Evolutionary conservation across 2,888 invertebrate genomes (phyloP).

Genomic region (Lapara coniferarum): DNA sequence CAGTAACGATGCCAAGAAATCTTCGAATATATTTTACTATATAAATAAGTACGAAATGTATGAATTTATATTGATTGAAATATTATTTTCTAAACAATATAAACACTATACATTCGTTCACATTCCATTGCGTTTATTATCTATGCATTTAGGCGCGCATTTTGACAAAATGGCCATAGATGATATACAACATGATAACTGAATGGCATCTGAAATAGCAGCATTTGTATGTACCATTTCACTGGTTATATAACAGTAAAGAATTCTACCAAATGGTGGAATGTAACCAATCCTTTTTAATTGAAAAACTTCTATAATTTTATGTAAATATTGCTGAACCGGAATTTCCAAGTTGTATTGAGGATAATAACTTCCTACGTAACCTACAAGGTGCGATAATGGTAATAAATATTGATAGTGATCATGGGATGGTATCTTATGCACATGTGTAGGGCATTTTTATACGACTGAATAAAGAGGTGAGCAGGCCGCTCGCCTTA

Average conservation of each 20-base stretch:
- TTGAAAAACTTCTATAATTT: too few species aligned
- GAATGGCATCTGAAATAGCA: neutral
- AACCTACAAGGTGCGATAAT: neutral
- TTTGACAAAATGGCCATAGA: slow-evolving; percentile 18
- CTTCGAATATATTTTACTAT: slow-evolving; percentile 15
- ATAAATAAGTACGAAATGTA: slow-evolving; percentile 2
- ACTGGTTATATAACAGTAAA: too few species aligned
- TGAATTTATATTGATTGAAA: slow-evolving; percentile 6
- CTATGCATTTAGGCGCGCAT: slow-evolving; percentile 20
- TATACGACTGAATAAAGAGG: too few species aligned
- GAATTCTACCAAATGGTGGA: too few species aligned
- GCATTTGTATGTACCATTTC: too few species aligned
- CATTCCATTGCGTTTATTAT: slow-evolving; percentile 9
- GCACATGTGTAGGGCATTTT: neutral
- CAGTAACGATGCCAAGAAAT: slow-evolving; percentile 21
- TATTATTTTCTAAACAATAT: neutral
- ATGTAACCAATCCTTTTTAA: too few species aligned
- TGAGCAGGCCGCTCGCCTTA: too few species aligned
- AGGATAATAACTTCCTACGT: neutral
- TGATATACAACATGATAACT: neutral
- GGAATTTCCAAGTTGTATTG: neutral
- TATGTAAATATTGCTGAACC: neutral
- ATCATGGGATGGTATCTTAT: neutral
- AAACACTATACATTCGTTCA: slow-evolving; percentile 7
- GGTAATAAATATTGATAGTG: neutral